These are phyloP conservation scores for Sorex fumeus DNA, from an alignment of 2,113 vertebrate genomes.

Conservation along the genomic window DNA sequence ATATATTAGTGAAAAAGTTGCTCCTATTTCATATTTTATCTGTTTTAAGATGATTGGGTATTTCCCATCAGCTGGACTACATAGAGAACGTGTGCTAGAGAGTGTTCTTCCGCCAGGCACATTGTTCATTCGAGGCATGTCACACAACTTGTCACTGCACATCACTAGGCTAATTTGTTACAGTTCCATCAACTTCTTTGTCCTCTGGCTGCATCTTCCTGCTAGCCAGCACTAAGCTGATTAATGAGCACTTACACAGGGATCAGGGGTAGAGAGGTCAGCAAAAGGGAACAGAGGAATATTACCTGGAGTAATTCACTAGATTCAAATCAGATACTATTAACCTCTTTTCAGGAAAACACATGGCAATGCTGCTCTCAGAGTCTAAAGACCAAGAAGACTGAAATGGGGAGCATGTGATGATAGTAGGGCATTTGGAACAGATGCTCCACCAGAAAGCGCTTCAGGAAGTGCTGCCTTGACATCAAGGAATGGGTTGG, in stretches of 20 bases:
- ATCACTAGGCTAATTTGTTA: constrained; percentile 64
- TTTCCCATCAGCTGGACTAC: background rate
- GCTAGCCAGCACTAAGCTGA: constrained; percentile 39
- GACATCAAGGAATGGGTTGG: background rate
- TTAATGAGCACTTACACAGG: constrained; percentile 59
- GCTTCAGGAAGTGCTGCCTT: background rate
- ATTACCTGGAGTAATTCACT: constrained; percentile 54
- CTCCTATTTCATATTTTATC: constrained; percentile 20
- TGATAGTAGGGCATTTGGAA: background rate
- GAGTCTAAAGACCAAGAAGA: constrained; percentile 11
- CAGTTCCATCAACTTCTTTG: constrained; percentile 62
- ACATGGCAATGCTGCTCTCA: constrained; percentile 29
- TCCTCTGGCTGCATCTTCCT: constrained; percentile 43
- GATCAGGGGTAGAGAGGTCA: background rate
- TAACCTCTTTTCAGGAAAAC: constrained; percentile 63
- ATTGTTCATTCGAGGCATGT: constrained; percentile 56
- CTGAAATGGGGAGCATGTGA: background rate
- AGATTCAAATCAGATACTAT: constrained; percentile 69
- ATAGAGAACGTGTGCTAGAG: background rate
- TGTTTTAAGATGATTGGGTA: background rate
- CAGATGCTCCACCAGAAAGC: background rate
- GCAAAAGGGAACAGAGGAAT: constrained; percentile 29
- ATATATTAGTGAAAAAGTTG: background rate
- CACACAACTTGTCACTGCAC: constrained; percentile 31
- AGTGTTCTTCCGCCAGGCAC: background rate